Base-by-base conservation (phyloP, 2,113 vertebrate genomes). In the Coreoperca whiteheadi region DNA sequence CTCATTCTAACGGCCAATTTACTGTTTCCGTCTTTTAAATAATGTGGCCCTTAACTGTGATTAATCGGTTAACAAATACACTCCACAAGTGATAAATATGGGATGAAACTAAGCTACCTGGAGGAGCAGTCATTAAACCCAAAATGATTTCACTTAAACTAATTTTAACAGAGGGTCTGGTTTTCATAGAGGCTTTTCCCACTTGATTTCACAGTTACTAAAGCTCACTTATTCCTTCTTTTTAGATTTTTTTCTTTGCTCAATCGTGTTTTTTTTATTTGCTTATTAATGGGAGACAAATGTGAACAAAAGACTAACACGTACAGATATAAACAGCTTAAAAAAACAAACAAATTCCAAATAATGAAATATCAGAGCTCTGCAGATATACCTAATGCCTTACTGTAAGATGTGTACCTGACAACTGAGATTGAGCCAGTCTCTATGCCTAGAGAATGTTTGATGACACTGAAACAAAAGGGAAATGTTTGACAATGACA, bases 301-400 rank as follows among this genome's bases (percentile, higher is more conserved):
- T 59, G 46, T 9, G 14, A 51, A 48, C 37, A 14, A 74, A n/a
- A 74, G 41, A 61, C 56, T 34, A 60, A 61, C 14, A 25, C 48
- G 16, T 21, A 54, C 2, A 8, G 37, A 41, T 41, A 8, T 21
- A 21, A 10, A 6, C 18, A 69, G 8, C 28, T 48, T 46, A 66
- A 65, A 65, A 66, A 9, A 25, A 14, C 15, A 2, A 4, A 15
- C 2, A 41, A 43, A 4, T 18, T 64, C 59, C 46, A 50, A 16
- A 23, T 67, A 60, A 78, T 68, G 7, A 39, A 39, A 70, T 53
- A 54, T 37, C 32, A 21, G 30, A 75, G 59, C 21, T 34, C 43
- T 64, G 46, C 73, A 75, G 30, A 63, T 11, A 4, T 23, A 64
- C 4, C n/a, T 61, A 8, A 50, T 16, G 54, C 4, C 21, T 57